These are phyloP conservation scores for Takifugu ocellatus DNA, from an alignment of 2,797 vertebrate genomes.

Conservation along the genomic window DNA sequence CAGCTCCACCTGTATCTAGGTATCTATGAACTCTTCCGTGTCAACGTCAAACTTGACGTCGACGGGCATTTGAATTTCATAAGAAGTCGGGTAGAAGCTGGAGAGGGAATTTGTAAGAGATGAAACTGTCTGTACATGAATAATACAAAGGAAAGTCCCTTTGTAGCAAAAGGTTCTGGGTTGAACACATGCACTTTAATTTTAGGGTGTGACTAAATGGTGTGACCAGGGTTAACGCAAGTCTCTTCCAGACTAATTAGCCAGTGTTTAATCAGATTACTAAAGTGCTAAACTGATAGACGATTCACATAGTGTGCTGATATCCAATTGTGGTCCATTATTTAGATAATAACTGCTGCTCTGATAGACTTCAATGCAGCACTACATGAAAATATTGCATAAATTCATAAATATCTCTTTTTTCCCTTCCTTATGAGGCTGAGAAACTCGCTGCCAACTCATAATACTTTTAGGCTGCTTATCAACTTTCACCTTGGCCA, in stretches of 20 bases:
- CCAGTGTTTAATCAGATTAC: background rate
- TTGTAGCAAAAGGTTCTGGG: background rate
- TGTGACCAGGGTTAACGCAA: slow-evolving; percentile 1
- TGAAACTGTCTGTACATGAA: background rate
- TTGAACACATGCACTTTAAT: background rate
- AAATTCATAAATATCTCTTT: background rate
- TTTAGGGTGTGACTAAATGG: too few relatives aligned
- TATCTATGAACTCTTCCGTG: too few relatives aligned
- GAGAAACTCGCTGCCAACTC: slow-evolving; percentile 9
- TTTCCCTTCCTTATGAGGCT: slow-evolving; percentile 1
- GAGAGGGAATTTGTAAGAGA: background rate
- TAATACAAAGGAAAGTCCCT: background rate
- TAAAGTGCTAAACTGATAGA: background rate
- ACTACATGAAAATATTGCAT: background rate
- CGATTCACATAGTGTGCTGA: too few relatives aligned
- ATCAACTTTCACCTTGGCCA: slow-evolving; percentile 16
- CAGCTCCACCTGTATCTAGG: too few relatives aligned
- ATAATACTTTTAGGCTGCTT: slow-evolving; percentile 7
- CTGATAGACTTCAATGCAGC: background rate
- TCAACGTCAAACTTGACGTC: too few relatives aligned
- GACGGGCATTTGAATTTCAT: background rate
- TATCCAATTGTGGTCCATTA: background rate
- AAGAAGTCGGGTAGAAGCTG: background rate
- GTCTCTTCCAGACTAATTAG: slow-evolving; percentile 9
- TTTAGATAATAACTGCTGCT: background rate